Percentiles rank a stretch among this genome's conserved stretches.
Evolutionary conservation across 2,113 vertebrate species (phyloP).

Genomic region (Castor canadensis): DNA sequence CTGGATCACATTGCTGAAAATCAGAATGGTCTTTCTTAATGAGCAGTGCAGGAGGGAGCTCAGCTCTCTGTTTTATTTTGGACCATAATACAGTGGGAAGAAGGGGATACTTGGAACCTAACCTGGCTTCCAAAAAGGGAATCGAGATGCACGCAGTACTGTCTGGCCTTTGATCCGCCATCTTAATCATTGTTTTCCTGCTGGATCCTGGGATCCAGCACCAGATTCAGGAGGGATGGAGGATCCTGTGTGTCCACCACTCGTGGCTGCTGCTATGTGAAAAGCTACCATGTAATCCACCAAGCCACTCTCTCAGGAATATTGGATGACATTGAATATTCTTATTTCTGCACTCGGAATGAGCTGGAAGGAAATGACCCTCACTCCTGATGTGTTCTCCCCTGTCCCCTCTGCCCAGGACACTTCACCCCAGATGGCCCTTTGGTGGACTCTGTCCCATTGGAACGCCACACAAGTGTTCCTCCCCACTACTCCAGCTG

Average conservation of each 20-base stretch:
- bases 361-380: neutral
- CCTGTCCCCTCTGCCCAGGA: neutral
- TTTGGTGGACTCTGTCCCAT: no score
- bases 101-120: neutral
- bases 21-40: neutral
- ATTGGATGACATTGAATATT: neutral
- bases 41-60: neutral
- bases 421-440: accelerated
- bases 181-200: neutral
- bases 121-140: neutral
- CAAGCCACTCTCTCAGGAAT: neutral
- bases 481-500: neutral
- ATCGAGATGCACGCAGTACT: neutral
- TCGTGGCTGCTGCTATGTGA: neutral
- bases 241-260: neutral
- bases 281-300: neutral
- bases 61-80: neutral
- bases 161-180: neutral
- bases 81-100: neutral
- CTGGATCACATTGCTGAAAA: neutral
- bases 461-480: neutral
- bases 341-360: neutral
- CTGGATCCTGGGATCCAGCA: accelerated
- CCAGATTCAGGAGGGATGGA: neutral
- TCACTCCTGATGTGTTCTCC: neutral